Evolutionary conservation across 2,888 invertebrate species (phyloP), one percentile per base, ranked within the genome.

Genomic region (Tiliacea citrago): DNA sequence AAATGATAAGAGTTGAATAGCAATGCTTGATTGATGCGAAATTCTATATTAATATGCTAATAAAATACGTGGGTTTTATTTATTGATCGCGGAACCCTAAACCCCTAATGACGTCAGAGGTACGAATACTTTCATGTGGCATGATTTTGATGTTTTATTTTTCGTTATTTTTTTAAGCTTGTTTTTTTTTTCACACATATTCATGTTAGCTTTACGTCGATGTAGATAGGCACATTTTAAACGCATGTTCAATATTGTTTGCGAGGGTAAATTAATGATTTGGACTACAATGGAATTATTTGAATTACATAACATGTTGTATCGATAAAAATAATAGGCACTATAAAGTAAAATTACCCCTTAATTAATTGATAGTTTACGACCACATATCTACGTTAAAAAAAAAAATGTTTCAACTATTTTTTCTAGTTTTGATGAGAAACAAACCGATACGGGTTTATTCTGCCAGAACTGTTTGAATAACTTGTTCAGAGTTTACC

Each of bases 31-130:
- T 91, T 93, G 94, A 90, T 89, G 92, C 91, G 86, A 90, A 88
- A 90, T 90, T 92, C 84, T 92, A 91, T 92, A 93, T 91, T 92
- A 93, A 91, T 93, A 92, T 92, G 95, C 94, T 94, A 95, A 94
- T 95, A 94, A 92, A 90, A 77, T 77, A 82, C 77, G 76, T 89
- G 85, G 89, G 88, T 93, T 91, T 92, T 87, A 87, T 87, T 89
- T 89, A 74, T 77, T 77, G 79, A 57, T 69, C 76, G 73, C 75
- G 69, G 88, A 82, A 68, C 81, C 84, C 80, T 80, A 86, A 87
- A 81, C 72, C 81, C 78, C 76, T 65, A 78, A 75, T 67, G 75
- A 85, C 70, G 66, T 81, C 83, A 83, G 88, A 94, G 93, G 93
- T 93, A 93, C 91, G 92, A 78, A 86, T 66, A 82, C 63, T 88